Evolutionary conservation across 1,140 invertebrate species (phyloP).

Genomic region (Caenorhabditis latens): DNA sequence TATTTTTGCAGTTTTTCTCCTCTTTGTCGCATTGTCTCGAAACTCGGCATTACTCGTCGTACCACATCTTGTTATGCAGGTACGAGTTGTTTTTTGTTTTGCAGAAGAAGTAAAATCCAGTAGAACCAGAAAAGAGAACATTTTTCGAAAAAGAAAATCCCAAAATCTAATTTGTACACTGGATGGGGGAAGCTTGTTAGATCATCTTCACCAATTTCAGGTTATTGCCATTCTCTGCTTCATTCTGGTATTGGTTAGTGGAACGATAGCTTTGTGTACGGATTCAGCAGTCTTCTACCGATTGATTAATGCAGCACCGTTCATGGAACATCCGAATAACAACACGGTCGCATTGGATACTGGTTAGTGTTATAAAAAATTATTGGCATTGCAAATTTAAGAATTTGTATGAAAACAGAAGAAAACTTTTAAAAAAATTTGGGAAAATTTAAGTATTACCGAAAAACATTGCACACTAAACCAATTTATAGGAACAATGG

Average conservation of each 20-base stretch:
- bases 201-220: constrained; percentile 62
- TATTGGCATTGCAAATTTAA: too few species aligned
- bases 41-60: constrained; percentile 72
- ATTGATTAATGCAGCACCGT: constrained; percentile 74
- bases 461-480: neutral
- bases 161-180: neutral
- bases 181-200: neutral
- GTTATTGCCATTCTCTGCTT: constrained; percentile 70
- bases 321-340: constrained; percentile 62
- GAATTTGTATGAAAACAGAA: too few species aligned
- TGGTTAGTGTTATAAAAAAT: neutral
- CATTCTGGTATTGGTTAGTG: constrained; percentile 70
- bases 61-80: constrained; percentile 75
- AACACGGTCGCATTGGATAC: constrained; percentile 72
- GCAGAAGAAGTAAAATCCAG: neutral
- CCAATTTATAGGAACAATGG: constrained; percentile 53
- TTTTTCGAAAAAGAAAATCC: neutral
- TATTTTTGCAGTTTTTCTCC: constrained; percentile 67
- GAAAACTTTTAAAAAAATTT: too few species aligned
- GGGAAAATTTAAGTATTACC: too few species aligned
- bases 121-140: constrained; percentile 19
- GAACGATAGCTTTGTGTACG: constrained; percentile 72
- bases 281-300: constrained; percentile 74
- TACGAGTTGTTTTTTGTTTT: constrained; percentile 59
- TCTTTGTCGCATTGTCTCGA: constrained; percentile 71